Percentiles rank a stretch among this genome's conserved stretches.
phyloP scores from a whole-genome alignment of 2,888 invertebrate genomes.

The Calephelis perditalis region DNA sequence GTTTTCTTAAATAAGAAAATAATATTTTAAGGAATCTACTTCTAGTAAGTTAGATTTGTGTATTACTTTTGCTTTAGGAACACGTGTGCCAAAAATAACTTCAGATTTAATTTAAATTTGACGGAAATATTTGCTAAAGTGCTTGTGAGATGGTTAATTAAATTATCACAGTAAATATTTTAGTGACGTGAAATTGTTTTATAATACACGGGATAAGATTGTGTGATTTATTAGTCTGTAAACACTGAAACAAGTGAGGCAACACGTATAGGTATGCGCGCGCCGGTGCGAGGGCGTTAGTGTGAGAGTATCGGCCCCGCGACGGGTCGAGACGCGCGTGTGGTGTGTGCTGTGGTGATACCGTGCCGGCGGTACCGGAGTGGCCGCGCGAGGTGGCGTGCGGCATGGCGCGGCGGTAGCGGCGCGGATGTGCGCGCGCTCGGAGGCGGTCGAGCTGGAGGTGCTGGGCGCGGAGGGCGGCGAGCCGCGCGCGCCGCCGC shows the following conservation, averaged over 20 bases:
- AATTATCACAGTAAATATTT: too few species aligned
- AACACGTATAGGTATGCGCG: constrained; percentile 39
- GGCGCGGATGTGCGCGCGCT: constrained; percentile 88
- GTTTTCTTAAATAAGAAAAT: too few species aligned
- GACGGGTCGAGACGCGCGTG: constrained; percentile 44
- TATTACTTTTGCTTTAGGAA: too few species aligned
- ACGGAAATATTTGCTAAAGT: too few species aligned
- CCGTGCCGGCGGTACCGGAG: constrained; percentile 39
- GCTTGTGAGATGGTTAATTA: too few species aligned
- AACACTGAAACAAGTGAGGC: constrained; percentile 37
- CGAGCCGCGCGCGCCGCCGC: constrained; percentile 84
- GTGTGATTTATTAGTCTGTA: constrained; percentile 18
- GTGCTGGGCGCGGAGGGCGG: constrained; percentile 88
- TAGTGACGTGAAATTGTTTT: too few species aligned
- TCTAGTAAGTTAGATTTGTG: too few species aligned
- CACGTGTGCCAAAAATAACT: too few species aligned
- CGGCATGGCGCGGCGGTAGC: constrained; percentile 84
- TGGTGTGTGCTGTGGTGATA: constrained; percentile 40
- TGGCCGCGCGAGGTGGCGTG: constrained; percentile 76
- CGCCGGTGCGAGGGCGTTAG: constrained; percentile 35
- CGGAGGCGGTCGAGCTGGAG: constrained; percentile 88
- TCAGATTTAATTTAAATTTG: too few species aligned
- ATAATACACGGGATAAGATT: not conserved
- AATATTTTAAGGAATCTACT: too few species aligned
- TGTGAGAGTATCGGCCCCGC: constrained; percentile 43